Evolutionary conservation across 1,140 invertebrate genomes (phyloP).

Genomic region (Papilio helenus): DNA sequence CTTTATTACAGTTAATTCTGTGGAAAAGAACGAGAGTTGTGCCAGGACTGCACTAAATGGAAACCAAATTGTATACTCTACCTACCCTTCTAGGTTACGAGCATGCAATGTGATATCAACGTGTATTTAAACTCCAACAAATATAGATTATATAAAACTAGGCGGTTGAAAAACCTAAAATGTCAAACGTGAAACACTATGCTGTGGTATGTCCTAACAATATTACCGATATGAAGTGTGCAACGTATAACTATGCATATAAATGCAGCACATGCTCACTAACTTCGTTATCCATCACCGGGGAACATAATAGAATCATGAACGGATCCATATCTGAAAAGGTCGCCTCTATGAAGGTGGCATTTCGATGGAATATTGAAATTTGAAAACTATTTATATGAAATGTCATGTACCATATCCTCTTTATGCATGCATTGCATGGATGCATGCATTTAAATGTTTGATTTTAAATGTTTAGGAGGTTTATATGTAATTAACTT

Average conservation of each 20-base stretch:
- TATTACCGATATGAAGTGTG: not conserved
- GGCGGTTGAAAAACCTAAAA: not conserved
- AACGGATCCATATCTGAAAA: slow-evolving; percentile 23
- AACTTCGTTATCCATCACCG: not conserved
- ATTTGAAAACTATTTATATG: not conserved
- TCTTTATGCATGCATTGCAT: no score
- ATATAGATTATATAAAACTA: not conserved
- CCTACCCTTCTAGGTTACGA: no score
- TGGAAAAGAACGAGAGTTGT: not conserved
- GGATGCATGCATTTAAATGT: no score
- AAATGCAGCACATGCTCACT: not conserved
- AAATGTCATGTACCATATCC: not conserved
- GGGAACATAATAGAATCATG: slow-evolving; percentile 18
- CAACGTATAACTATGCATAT: not conserved
- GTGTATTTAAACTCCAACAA: not conserved
- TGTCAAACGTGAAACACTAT: not conserved
- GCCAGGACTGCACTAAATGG: no score
- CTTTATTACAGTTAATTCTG: not conserved
- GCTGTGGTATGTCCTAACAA: not conserved
- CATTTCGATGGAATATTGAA: not conserved
- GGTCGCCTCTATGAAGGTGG: not conserved
- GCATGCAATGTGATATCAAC: no score
- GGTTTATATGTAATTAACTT: no score
- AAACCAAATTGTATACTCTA: no score
- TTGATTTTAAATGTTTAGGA: no score